Conservation (phyloP, 2,888 invertebrate genomes). For the Hyposoter dolosus region DNA sequence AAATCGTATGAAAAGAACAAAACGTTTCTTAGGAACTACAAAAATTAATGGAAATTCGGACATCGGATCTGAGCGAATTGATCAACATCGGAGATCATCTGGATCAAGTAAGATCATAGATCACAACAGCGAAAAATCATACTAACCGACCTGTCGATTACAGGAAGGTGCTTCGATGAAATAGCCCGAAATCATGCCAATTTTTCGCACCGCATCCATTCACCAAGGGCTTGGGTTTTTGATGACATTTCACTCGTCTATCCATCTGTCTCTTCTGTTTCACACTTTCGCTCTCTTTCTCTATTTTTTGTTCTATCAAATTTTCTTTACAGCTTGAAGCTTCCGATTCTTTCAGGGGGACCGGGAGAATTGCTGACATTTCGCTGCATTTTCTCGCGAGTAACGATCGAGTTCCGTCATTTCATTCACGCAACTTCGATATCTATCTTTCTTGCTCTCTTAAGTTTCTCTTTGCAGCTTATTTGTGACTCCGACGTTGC, state of each 20-base stretch:
- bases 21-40: conserved; percentile 89
- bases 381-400: conserved; percentile 34
- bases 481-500: conserved; percentile 58
- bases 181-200: conserved; percentile 51
- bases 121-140: conserved; percentile 18
- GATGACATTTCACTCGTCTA: conserved; percentile 32
- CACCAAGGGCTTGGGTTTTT: conserved; percentile 54
- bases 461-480: conserved; percentile 62
- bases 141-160: conserved; percentile 43
- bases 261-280: conserved; percentile 17
- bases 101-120: conserved; percentile 91
- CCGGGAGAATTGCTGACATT: conserved; percentile 35
- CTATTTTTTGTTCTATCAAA: neutral
- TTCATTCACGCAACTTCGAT: conserved; percentile 46
- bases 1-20: conserved; percentile 54
- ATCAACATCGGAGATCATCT: conserved; percentile 91
- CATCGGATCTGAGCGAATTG: conserved; percentile 90
- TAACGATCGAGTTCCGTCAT: conserved; percentile 28
- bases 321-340: conserved; percentile 62
- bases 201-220: conserved; percentile 62
- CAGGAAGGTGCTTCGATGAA: conserved; percentile 57
- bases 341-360: conserved; percentile 58
- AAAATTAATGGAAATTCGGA: conserved; percentile 90
- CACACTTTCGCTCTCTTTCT: neutral
- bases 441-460: conserved; percentile 11